Percentiles rank a stretch among this genome's conserved stretches.
phyloP scores from a whole-genome alignment of 1,140 invertebrate species.

The Ceratosolen solmsi region DNA sequence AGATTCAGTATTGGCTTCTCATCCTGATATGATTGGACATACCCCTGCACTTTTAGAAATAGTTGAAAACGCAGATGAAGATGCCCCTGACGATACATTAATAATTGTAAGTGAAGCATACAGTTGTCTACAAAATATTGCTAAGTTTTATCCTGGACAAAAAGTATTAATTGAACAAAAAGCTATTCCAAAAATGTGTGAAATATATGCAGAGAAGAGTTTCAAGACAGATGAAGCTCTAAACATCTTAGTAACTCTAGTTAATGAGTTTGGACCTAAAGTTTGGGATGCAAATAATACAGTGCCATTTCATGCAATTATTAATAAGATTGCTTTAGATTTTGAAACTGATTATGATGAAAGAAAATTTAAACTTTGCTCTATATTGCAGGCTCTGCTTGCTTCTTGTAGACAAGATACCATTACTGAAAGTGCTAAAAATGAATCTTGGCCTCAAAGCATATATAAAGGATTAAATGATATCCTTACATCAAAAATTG shows the following conservation, averaged over 20 bases:
- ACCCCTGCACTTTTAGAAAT: slow-evolving; percentile 88
- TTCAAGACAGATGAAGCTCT: slow-evolving; percentile 90
- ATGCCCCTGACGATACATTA: slow-evolving; percentile 87
- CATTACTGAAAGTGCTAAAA: slow-evolving; percentile 76
- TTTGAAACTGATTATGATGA: slow-evolving; percentile 91
- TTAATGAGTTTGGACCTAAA: slow-evolving; percentile 78
- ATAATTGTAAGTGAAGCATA: slow-evolving; percentile 92
- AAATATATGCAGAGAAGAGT: slow-evolving; percentile 88
- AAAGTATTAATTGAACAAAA: slow-evolving; percentile 83
- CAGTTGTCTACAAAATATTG: slow-evolving; percentile 86
- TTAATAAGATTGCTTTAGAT: slow-evolving; percentile 88
- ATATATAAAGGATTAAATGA: slow-evolving; percentile 85
- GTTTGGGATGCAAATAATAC: slow-evolving; percentile 83
- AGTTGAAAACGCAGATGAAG: slow-evolving; percentile 84
- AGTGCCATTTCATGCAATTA: slow-evolving; percentile 84
- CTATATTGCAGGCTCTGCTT: slow-evolving; percentile 82
- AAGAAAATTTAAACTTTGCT: slow-evolving; percentile 89
- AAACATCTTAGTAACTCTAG: slow-evolving; percentile 82
- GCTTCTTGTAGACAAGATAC: slow-evolving; percentile 81
- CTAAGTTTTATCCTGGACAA: slow-evolving; percentile 81
- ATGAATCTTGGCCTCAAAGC: slow-evolving; percentile 85
- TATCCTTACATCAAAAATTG: slow-evolving; percentile 89
- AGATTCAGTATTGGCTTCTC: slow-evolving; percentile 84
- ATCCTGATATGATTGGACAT: slow-evolving; percentile 86
- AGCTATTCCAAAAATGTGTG: slow-evolving; percentile 85